These are phyloP conservation scores for Mythimna vitellina DNA, from an alignment of 2,888 invertebrate species.

Conservation along the genomic window DNA sequence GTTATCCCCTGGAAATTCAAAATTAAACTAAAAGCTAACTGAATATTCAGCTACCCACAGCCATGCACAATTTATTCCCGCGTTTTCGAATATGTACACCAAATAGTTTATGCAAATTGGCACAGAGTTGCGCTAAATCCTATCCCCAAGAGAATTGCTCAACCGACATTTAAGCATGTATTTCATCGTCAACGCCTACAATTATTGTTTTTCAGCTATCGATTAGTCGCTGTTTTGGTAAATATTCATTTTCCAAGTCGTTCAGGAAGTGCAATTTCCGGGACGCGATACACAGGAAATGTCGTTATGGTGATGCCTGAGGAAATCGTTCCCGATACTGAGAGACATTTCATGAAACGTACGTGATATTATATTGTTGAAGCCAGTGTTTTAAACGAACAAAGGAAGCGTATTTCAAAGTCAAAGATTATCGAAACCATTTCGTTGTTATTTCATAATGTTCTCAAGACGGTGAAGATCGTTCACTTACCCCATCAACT, in stretches of 20 bases:
- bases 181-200: conserved; percentile 45
- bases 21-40: conserved; percentile 41
- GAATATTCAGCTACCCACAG: conserved; percentile 56
- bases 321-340: conserved; percentile 58
- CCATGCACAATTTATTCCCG: conserved; percentile 66
- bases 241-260: conserved; percentile 59
- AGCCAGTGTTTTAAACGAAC: conserved; percentile 3
- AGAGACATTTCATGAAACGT: conserved; percentile 32
- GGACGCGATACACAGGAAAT: conserved; percentile 66
- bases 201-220: conserved; percentile 48
- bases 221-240: conserved; percentile 55
- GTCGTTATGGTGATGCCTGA: conserved; percentile 63
- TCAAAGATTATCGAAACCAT: conserved; percentile 4
- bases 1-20: conserved; percentile 36
- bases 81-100: conserved; percentile 71
- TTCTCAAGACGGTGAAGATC: conserved; percentile 41
- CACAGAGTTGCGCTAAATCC: conserved; percentile 65
- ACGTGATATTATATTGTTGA: conserved; percentile 25
- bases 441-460: conserved; percentile 23
- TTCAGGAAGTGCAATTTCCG: conserved; percentile 72
- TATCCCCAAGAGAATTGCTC: conserved; percentile 46
- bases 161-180: conserved; percentile 43
- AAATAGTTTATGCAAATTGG: conserved; percentile 75
- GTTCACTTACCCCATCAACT: conserved; percentile 50
- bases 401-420: conserved; percentile 6